Percentiles rank a stretch among this genome's conserved stretches.
Evolutionary conservation across 1,140 invertebrate genomes (phyloP).

Genomic region (Procambarus clarkii): DNA sequence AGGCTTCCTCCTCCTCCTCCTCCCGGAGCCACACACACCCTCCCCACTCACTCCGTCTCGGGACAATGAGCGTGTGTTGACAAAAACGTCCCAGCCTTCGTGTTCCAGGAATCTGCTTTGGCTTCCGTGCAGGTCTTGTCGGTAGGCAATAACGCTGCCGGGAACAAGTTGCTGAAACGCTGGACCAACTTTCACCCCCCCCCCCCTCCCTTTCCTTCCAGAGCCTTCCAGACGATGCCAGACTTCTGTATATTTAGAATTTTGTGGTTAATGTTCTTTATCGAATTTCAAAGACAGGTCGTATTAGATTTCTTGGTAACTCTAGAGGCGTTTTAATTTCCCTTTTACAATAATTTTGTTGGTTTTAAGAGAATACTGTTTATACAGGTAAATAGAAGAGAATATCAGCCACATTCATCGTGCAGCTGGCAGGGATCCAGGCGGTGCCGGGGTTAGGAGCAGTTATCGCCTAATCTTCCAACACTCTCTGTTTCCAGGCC

Average conservation of each 20-base stretch:
- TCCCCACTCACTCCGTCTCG: not conserved
- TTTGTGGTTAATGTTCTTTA: too few relatives aligned
- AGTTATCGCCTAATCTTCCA: slow-evolving; percentile 69
- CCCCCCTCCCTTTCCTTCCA: slow-evolving; percentile 49
- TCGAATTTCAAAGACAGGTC: too few relatives aligned
- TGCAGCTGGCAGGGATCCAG: slow-evolving; percentile 35
- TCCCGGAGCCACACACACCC: not conserved
- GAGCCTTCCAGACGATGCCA: slow-evolving; percentile 32
- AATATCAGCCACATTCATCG: slow-evolving; percentile 12
- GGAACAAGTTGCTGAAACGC: slow-evolving; percentile 66
- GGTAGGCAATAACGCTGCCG: slow-evolving; percentile 44
- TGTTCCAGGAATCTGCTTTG: slow-evolving; percentile 5
- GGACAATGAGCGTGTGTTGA: not conserved
- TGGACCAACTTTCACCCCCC: slow-evolving; percentile 55
- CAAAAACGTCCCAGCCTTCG: not conserved
- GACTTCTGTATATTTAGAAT: not conserved
- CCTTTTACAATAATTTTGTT: too few relatives aligned
- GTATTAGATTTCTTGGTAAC: too few relatives aligned
- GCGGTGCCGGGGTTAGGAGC: slow-evolving; percentile 59
- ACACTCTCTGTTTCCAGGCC: slow-evolving; percentile 63
- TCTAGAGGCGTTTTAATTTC: too few relatives aligned
- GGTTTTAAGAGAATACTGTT: too few relatives aligned
- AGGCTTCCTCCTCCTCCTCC: too few relatives aligned
- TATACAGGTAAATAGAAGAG: not conserved
- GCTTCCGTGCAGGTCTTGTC: slow-evolving; percentile 40